Evolutionary conservation across 2,113 vertebrate species (phyloP).

Genomic region (Tragelaphus imberbis): DNA sequence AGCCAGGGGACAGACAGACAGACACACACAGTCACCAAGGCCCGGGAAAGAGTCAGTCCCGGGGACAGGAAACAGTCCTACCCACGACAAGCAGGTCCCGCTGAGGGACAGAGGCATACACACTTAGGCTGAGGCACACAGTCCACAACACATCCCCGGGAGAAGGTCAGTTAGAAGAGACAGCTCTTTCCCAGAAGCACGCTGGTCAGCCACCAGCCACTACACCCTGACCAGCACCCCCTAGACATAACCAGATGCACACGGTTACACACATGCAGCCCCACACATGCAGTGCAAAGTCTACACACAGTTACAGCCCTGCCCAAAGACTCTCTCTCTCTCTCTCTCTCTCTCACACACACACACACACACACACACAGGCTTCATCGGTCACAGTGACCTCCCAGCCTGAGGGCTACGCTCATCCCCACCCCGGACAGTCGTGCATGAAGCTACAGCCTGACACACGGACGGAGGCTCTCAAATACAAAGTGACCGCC

Average conservation of each 20-base stretch:
- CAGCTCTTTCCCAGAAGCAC: neutral
- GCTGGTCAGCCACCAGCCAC: neutral
- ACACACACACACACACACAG: neutral
- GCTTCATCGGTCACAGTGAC: neutral
- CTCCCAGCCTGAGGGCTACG: fast-evolving
- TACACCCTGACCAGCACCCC: neutral
- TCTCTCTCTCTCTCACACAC: neutral
- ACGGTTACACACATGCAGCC: neutral
- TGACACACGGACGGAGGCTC: fast-evolving
- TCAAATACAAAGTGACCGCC: neutral
- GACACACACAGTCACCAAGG: neutral
- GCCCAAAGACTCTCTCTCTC: neutral
- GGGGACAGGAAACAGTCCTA: neutral
- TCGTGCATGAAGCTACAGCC: neutral
- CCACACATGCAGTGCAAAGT: fast-evolving
- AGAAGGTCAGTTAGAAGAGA: neutral
- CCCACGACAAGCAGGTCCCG: neutral
- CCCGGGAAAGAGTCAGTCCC: neutral
- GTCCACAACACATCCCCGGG: fast-evolving
- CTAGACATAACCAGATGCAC: fast-evolving
- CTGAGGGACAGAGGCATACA: neutral
- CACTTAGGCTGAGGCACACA: neutral
- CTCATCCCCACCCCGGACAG: neutral
- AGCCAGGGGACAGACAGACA: neutral
- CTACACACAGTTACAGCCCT: neutral